These are phyloP conservation scores for Steinernema scapterisci DNA, from an alignment of 2,888 invertebrate genomes.

Conservation along the genomic window DNA sequence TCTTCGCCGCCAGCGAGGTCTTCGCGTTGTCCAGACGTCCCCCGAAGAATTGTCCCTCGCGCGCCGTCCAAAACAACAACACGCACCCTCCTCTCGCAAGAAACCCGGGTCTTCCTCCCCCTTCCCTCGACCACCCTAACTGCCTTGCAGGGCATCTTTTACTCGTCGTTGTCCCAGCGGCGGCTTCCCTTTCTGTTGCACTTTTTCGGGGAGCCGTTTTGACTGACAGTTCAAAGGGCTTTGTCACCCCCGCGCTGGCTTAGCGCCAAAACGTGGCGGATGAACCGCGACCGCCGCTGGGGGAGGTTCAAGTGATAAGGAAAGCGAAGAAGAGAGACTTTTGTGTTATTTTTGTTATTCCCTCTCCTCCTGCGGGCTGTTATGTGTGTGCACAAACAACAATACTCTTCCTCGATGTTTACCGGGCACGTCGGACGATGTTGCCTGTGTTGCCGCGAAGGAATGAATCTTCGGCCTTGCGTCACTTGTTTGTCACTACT, in stretches of 20 bases:
- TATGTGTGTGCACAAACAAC: conserved; percentile 10
- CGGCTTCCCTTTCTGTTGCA: not conserved
- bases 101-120: no score
- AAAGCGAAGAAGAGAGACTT: not conserved
- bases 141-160: no score
- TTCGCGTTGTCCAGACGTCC: conserved; percentile 17
- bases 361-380: not conserved
- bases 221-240: conserved; percentile 29
- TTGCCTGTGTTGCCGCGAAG: conserved; percentile 26
- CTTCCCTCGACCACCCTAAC: no score
- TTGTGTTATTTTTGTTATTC: conserved; percentile 9
- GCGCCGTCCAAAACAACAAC: conserved; percentile 24
- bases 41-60: conserved; percentile 6
- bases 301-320: not conserved
- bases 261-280: not conserved
- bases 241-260: conserved; percentile 19
- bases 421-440: conserved; percentile 17
- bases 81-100: no score
- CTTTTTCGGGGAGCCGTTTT: conserved; percentile 26
- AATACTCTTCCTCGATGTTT: conserved; percentile 16
- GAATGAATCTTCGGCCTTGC: conserved; percentile 28
- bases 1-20: not conserved
- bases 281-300: not conserved
- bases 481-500: not conserved
- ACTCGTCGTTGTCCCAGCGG: no score